These are phyloP conservation scores for Tolypeutes matacus DNA, from an alignment of 2,797 vertebrate species.

Conservation along the genomic window DNA sequence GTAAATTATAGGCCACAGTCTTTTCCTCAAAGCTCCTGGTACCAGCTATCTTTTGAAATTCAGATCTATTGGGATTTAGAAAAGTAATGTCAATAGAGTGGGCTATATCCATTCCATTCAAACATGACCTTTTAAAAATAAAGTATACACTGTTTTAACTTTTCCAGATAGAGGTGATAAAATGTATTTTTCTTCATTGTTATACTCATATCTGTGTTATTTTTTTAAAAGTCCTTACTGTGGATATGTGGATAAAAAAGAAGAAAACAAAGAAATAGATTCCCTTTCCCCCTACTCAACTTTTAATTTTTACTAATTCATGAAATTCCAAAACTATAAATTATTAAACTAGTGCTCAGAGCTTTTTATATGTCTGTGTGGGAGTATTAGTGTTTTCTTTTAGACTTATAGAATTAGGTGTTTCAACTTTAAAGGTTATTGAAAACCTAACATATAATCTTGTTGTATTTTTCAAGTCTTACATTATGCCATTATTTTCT, in stretches of 20 bases:
- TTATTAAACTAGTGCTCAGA: neutral
- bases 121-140: neutral
- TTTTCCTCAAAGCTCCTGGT: neutral
- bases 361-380: neutral
- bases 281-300: neutral
- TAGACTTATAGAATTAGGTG: neutral
- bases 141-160: neutral
- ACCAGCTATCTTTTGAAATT: neutral
- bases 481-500: neutral
- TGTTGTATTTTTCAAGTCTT: conserved; percentile 14
- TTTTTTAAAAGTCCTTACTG: neutral
- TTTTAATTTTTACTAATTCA: neutral
- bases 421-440: neutral
- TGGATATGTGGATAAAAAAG: neutral
- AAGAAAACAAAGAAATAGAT: neutral
- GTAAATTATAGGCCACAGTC: neutral
- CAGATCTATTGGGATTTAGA: neutral
- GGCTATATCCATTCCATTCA: neutral
- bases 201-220: neutral
- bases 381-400: neutral
- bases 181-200: neutral
- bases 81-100: neutral
- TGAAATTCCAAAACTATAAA: neutral
- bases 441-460: neutral
- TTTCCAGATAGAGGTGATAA: neutral